Evolutionary conservation across 1,140 invertebrate species (phyloP).

Genomic region (Metaphire vulgaris): DNA sequence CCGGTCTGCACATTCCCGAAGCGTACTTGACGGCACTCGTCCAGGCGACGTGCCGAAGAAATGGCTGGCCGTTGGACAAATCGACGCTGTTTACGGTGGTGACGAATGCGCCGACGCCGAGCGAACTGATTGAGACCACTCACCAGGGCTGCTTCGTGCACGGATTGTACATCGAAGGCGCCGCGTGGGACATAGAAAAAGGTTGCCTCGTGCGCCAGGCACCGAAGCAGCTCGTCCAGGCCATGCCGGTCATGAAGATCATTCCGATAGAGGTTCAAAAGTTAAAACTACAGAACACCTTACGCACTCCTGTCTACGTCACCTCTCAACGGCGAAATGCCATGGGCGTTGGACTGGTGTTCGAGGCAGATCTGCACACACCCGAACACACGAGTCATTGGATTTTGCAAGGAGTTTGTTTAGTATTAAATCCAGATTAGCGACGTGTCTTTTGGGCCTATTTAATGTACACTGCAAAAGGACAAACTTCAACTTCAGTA

Average conservation of each 20-base stretch:
- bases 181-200: slow-evolving; percentile 65
- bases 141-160: slow-evolving; percentile 32
- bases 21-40: slow-evolving; percentile 74
- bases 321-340: slow-evolving; percentile 70
- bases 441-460: slow-evolving; percentile 14
- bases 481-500: no score
- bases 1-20: slow-evolving; percentile 74
- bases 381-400: slow-evolving; percentile 69
- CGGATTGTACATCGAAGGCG: slow-evolving; percentile 42
- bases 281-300: slow-evolving; percentile 72
- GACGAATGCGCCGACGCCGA: slow-evolving; percentile 58
- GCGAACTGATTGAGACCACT: slow-evolving; percentile 64
- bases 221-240: slow-evolving; percentile 70
- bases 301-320: slow-evolving; percentile 72
- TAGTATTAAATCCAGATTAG: slow-evolving; percentile 66
- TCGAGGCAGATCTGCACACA: slow-evolving; percentile 71
- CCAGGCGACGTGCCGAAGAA: slow-evolving; percentile 68
- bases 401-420: slow-evolving; percentile 73
- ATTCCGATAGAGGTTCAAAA: slow-evolving; percentile 71
- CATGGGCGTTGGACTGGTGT: slow-evolving; percentile 73
- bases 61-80: slow-evolving; percentile 73
- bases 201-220: slow-evolving; percentile 63
- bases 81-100: slow-evolving; percentile 69
- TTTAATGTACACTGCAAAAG: no score
- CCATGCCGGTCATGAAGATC: slow-evolving; percentile 69